A percentile compares a stretch with the other conserved stretches of the same genome.
Evolutionary conservation across 2,113 vertebrate genomes (phyloP).

Genomic region (Aspiorhynchus laticeps): DNA sequence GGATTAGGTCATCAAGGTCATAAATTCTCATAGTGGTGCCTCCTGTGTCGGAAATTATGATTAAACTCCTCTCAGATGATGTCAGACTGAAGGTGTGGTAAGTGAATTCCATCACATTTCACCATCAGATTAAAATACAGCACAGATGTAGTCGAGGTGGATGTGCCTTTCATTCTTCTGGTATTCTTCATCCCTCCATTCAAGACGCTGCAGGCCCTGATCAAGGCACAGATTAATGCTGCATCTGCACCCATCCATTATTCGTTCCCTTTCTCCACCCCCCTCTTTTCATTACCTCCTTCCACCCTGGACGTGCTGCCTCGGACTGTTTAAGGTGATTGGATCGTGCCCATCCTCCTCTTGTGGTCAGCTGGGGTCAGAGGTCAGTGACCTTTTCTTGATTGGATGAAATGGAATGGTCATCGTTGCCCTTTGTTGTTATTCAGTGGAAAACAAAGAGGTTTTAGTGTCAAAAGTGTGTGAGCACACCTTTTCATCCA

Average conservation of each 20-base stretch:
- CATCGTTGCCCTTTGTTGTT: conserved; percentile 47
- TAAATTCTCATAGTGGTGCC: neutral
- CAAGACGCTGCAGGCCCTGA: conserved; percentile 64
- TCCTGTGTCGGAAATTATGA: neutral
- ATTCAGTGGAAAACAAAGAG: conserved; percentile 43
- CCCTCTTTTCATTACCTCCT: conserved; percentile 49
- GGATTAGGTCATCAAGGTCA: conserved; percentile 1
- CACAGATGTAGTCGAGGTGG: conserved; percentile 65
- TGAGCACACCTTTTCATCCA: neutral
- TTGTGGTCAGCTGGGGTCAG: conserved; percentile 66
- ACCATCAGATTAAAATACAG: conserved; percentile 3
- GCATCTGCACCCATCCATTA: conserved; percentile 51
- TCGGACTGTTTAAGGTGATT: conserved; percentile 78
- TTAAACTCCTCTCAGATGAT: neutral
- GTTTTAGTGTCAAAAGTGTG: conserved; percentile 19
- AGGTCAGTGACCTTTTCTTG: conserved; percentile 71
- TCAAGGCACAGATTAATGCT: conserved; percentile 70
- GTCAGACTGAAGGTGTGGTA: conserved; percentile 5
- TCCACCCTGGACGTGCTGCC: conserved; percentile 64
- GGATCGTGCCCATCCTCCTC: conserved; percentile 70
- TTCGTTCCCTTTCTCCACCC: conserved; percentile 56
- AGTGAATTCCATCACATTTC: conserved; percentile 41
- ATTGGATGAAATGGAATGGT: conserved; percentile 61
- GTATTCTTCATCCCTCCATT: conserved; percentile 58
- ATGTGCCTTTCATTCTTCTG: conserved; percentile 22